These are phyloP conservation scores for Scelioninae gen. 1 DNA, from an alignment of 2,888 invertebrate species.

Conservation along the genomic window DNA sequence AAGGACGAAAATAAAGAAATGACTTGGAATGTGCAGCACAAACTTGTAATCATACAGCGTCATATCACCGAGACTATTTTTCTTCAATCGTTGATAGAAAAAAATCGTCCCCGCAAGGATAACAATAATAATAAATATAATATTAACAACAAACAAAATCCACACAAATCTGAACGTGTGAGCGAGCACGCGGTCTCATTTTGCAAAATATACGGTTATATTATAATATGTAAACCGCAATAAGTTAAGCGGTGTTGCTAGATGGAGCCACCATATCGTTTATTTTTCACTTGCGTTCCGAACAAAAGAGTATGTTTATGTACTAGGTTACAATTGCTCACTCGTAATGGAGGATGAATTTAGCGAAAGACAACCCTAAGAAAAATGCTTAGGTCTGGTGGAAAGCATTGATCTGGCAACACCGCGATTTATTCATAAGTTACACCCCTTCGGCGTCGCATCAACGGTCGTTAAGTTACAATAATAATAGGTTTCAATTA, in stretches of 20 bases:
- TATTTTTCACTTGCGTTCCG: not conserved
- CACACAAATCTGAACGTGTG: slow-evolving; percentile 69
- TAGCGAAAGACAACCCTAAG: not conserved
- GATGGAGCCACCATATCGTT: slow-evolving; percentile 26
- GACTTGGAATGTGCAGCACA: slow-evolving; percentile 62
- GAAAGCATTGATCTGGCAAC: slow-evolving; percentile 35
- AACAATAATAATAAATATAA: slow-evolving; percentile 65
- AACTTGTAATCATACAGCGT: slow-evolving; percentile 68
- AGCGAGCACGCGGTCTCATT: slow-evolving; percentile 67
- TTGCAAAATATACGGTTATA: slow-evolving; percentile 62
- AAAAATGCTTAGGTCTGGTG: slow-evolving; percentile 6
- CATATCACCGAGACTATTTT: slow-evolving; percentile 53
- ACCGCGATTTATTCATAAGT: slow-evolving; percentile 39
- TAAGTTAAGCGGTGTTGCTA: slow-evolving; percentile 42
- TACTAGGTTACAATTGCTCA: not conserved
- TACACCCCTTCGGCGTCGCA: slow-evolving; percentile 67
- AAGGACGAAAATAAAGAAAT: slow-evolving; percentile 16
- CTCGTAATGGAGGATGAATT: not conserved
- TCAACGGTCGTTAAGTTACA: slow-evolving; percentile 71
- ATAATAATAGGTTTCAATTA: slow-evolving; percentile 73
- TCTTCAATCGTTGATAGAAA: slow-evolving; percentile 17
- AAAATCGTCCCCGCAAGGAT: slow-evolving; percentile 53
- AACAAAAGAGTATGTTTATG: not conserved
- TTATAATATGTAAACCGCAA: slow-evolving; percentile 53
- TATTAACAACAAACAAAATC: slow-evolving; percentile 70